Percentiles rank a stretch among this genome's conserved stretches.
Evolutionary conservation across 2,797 vertebrate genomes (phyloP).

Genomic region (Dromococcyx pavoninus): DNA sequence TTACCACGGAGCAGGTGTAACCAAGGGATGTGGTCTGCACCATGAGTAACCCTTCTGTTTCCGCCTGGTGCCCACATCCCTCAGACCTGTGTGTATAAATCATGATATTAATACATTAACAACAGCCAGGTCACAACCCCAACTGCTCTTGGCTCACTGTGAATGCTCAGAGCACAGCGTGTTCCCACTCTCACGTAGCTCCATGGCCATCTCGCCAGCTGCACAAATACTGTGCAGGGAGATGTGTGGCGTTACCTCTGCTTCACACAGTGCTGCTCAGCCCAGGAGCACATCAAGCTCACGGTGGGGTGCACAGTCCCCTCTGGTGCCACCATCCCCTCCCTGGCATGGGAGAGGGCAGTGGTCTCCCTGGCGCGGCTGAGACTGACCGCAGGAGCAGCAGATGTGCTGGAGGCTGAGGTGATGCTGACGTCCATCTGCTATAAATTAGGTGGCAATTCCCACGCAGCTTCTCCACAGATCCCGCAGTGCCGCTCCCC

Average conservation of each 20-base stretch:
- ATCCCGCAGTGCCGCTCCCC: not conserved
- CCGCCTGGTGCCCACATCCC: not conserved
- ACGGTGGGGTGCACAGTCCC: rapidly evolving
- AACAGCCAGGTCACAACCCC: not conserved
- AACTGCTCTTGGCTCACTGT: not conserved
- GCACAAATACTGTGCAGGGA: rapidly evolving
- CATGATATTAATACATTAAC: not conserved
- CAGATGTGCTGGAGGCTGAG: constrained; percentile 1
- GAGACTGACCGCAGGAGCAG: not conserved
- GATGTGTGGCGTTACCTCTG: not conserved
- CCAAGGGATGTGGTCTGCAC: not conserved
- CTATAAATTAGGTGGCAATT: constrained; percentile 8
- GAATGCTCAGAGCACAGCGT: rapidly evolving
- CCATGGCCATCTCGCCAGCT: rapidly evolving
- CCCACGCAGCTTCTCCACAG: not conserved
- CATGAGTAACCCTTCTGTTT: not conserved
- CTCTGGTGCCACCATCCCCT: not conserved
- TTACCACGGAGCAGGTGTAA: not conserved
- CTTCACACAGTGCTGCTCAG: rapidly evolving
- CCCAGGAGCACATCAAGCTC: not conserved
- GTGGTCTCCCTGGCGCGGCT: rapidly evolving
- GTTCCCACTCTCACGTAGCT: not conserved
- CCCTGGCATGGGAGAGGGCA: not conserved
- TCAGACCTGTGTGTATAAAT: not conserved
- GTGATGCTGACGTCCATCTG: not conserved